phyloP scores from a whole-genome alignment of 2,113 vertebrate species.

The Dissostichus mawsoni region DNA sequence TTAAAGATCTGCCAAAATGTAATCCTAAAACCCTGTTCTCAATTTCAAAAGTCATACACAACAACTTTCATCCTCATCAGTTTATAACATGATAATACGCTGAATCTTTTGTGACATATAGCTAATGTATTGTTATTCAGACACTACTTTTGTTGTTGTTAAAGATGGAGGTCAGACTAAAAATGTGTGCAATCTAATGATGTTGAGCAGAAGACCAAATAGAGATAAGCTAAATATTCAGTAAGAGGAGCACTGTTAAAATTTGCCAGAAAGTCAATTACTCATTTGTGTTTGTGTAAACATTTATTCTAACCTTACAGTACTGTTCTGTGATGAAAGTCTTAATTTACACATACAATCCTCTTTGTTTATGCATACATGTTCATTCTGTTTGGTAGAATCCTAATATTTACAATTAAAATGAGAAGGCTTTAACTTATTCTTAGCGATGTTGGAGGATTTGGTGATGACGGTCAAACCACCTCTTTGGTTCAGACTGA shows the following conservation, averaged over 20 bases:
- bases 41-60: slow-evolving; percentile 3
- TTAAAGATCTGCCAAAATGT: slow-evolving; percentile 26
- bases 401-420: slow-evolving; percentile 43
- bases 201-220: slow-evolving; percentile 40
- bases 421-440: neutral
- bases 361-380: slow-evolving; percentile 27
- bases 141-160: slow-evolving; percentile 18
- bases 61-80: neutral
- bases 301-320: slow-evolving; percentile 16
- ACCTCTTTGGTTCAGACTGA: neutral
- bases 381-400: slow-evolving; percentile 30
- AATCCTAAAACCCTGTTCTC: slow-evolving; percentile 14
- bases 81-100: slow-evolving; percentile 2
- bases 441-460: neutral
- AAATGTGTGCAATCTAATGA: slow-evolving; percentile 23
- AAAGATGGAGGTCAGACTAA: slow-evolving; percentile 8
- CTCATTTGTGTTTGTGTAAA: slow-evolving; percentile 31
- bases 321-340: slow-evolving; percentile 10
- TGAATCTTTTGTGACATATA: neutral
- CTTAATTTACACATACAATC: neutral
- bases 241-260: slow-evolving; percentile 12
- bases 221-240: slow-evolving; percentile 25
- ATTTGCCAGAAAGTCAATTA: slow-evolving; percentile 16
- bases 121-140: slow-evolving; percentile 6
- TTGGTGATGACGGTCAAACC: neutral